Percentiles rank a stretch among this genome's conserved stretches.
Evolutionary conservation across 1,140 invertebrate genomes (phyloP).

Genomic region (Pygmarrhopalites habei): DNA sequence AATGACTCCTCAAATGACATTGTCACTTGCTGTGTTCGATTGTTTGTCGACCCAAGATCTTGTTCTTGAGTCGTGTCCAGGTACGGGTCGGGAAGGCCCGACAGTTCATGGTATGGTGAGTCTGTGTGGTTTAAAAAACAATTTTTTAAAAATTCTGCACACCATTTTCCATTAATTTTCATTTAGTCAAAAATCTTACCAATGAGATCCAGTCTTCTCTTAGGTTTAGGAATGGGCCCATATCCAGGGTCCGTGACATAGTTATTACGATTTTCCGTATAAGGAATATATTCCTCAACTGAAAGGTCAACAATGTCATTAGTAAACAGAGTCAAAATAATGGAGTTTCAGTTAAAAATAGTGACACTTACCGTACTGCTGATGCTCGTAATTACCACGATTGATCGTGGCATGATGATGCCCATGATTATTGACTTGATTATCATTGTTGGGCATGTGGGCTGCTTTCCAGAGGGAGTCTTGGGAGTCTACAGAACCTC

Average conservation of each 20-base stretch:
- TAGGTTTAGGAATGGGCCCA: slow-evolving; percentile 75
- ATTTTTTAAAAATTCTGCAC: neutral
- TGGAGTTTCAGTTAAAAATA: too few species aligned
- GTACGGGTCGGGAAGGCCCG: slow-evolving; percentile 78
- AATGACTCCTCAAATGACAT: slow-evolving; percentile 84
- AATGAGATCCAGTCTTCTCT: slow-evolving; percentile 65
- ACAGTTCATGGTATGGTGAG: slow-evolving; percentile 79
- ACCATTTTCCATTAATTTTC: neutral
- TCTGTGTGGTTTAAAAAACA: slow-evolving; percentile 46
- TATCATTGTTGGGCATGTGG: slow-evolving; percentile 32
- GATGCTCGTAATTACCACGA: slow-evolving; percentile 36
- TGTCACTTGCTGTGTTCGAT: slow-evolving; percentile 59
- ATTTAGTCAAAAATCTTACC: slow-evolving; percentile 38
- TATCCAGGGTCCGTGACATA: slow-evolving; percentile 72
- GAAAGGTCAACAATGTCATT: too few species aligned
- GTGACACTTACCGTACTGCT: too few species aligned
- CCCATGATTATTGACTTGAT: slow-evolving; percentile 20
- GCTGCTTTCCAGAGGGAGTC: slow-evolving; percentile 93
- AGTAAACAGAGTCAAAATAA: slow-evolving; percentile 24
- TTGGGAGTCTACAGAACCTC: slow-evolving; percentile 85
- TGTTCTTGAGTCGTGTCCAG: slow-evolving; percentile 43
- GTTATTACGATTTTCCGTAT: slow-evolving; percentile 68
- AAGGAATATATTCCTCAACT: slow-evolving; percentile 52
- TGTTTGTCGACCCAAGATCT: slow-evolving; percentile 14
- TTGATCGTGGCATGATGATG: slow-evolving; percentile 24